phyloP scores from a whole-genome alignment of 2,113 vertebrate species.

The Alethe diademata region DNA sequence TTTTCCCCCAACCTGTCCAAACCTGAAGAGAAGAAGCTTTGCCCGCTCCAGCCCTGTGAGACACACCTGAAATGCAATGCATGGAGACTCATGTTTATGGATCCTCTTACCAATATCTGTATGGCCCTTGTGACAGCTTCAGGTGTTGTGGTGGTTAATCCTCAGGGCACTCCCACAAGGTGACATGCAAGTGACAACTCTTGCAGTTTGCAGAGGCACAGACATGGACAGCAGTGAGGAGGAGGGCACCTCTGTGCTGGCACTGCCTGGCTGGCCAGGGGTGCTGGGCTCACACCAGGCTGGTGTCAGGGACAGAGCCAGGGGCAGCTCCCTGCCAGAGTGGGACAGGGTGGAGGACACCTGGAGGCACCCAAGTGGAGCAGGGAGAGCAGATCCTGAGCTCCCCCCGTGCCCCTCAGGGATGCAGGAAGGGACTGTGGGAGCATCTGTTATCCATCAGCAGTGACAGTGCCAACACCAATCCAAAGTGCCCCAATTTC shows the following conservation, averaged over 20 bases:
- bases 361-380: background rate
- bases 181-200: too few species aligned
- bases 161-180: background rate
- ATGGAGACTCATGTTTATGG: background rate
- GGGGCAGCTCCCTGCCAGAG: rapidly evolving
- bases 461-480: background rate
- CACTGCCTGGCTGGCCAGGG: background rate
- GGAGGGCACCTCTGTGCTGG: background rate
- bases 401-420: background rate
- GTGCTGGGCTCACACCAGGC: background rate
- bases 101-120: background rate
- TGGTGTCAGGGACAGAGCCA: background rate
- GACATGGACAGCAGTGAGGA: background rate
- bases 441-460: background rate
- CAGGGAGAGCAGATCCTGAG: rapidly evolving
- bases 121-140: background rate
- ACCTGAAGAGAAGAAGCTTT: background rate
- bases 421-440: background rate
- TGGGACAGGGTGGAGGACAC: background rate
- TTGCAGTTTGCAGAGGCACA: background rate
- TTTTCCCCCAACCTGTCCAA: rapidly evolving
- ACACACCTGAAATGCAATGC: background rate
- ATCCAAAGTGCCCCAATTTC: background rate
- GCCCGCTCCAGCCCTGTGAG: background rate
- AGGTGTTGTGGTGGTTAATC: background rate